Conservation (phyloP, 2,113 vertebrate genomes). For the Scartelaos histophorus region DNA sequence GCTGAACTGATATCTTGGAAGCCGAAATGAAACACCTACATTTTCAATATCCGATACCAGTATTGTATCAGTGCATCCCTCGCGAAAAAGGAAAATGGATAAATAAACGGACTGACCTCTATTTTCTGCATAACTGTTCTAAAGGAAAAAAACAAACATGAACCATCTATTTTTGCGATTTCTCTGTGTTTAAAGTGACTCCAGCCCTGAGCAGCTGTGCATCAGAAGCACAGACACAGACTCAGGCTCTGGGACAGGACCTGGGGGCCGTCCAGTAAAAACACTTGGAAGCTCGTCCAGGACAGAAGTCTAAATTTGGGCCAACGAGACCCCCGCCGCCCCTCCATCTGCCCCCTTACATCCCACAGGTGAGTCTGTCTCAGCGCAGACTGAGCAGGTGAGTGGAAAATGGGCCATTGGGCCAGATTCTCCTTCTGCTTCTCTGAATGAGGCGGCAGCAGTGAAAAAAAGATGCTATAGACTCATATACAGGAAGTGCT, state of each 20-base stretch:
- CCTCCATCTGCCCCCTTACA: constrained; percentile 40
- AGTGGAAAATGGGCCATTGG: neutral
- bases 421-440: neutral
- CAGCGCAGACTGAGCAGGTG: constrained; percentile 20
- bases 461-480: neutral
- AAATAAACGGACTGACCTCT: no score
- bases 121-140: no score
- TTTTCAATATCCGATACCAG: no score
- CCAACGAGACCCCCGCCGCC: constrained; percentile 28
- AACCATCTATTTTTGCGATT: neutral
- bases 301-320: constrained; percentile 44
- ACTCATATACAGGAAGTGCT: neutral
- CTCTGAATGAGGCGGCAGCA: neutral
- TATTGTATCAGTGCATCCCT: no score
- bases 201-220: neutral
- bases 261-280: constrained; percentile 15
- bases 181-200: neutral
- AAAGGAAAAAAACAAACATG: neutral
- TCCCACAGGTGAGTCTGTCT: constrained; percentile 42
- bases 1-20: no score
- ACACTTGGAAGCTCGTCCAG: constrained; percentile 21
- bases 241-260: constrained; percentile 13
- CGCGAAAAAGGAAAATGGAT: no score
- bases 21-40: no score
- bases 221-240: constrained; percentile 2